phyloP scores from a whole-genome alignment of 2,113 vertebrate genomes.

The Gallinago jamesoni region DNA sequence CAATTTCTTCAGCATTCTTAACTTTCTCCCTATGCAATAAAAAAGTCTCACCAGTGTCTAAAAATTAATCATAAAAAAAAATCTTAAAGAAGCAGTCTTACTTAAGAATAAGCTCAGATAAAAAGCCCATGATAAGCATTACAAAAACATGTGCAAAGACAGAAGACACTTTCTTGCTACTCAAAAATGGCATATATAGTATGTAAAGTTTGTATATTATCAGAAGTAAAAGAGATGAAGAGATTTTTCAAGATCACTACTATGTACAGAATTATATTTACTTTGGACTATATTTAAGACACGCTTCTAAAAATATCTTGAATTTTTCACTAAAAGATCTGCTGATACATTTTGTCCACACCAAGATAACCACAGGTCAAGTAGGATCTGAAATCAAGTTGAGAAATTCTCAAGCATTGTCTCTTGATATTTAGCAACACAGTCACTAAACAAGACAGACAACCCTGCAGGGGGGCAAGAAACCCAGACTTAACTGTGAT shows the following conservation, averaged over 20 bases:
- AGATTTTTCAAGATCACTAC: background rate
- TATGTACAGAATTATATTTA: background rate
- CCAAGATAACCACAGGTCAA: background rate
- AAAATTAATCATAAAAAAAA: constrained; percentile 55
- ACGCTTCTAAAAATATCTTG: background rate
- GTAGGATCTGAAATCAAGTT: background rate
- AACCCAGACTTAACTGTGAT: background rate
- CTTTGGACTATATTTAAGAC: background rate
- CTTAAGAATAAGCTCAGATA: background rate
- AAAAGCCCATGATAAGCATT: background rate
- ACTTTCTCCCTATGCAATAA: constrained; percentile 17
- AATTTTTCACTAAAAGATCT: background rate
- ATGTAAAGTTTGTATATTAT: background rate
- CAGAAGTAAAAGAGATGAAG: constrained; percentile 2
- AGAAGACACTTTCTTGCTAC: background rate
- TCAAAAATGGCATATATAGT: constrained; percentile 9
- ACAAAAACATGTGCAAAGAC: background rate
- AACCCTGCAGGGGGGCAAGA: background rate
- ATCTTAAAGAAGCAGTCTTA: background rate
- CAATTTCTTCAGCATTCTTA: background rate
- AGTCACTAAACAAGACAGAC: background rate
- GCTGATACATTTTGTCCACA: background rate
- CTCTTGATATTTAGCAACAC: background rate
- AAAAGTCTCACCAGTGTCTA: background rate
- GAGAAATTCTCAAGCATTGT: background rate